Percentiles rank a stretch among this genome's conserved stretches.
These are phyloP conservation scores for Macrobrachium rosenbergii DNA, from an alignment of 1,140 invertebrate species.

Conservation along the genomic window DNA sequence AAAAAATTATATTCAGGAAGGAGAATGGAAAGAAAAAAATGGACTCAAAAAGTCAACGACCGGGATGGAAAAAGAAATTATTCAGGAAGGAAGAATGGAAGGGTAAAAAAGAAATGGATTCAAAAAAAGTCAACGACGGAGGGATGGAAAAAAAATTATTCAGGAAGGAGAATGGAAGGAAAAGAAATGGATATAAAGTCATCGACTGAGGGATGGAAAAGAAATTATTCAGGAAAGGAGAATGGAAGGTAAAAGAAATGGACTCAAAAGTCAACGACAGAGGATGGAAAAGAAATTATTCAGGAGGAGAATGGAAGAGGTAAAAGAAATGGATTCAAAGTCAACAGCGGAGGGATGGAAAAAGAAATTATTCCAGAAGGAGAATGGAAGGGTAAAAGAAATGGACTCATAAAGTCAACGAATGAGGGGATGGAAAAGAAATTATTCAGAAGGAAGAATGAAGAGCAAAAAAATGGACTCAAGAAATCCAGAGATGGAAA, in stretches of 20 bases:
- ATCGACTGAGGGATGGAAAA: no score
- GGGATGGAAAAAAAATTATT: neutral
- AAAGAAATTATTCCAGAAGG: neutral
- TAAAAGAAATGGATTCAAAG: neutral
- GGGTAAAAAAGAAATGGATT: no score
- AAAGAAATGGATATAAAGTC: neutral
- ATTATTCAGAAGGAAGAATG: no score
- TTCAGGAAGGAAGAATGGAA: neutral
- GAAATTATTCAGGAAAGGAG: no score
- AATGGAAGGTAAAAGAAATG: neutral
- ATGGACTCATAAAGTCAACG: neutral
- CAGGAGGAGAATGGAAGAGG: slow-evolving; percentile 1
- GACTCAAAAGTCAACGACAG: no score
- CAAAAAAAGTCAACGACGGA: no score
- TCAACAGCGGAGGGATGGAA: neutral
- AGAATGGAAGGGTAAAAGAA: neutral
- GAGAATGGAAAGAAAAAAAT: neutral
- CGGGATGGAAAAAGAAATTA: neutral
- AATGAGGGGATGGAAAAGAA: neutral
- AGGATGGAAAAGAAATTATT: no score
- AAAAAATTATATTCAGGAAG: neutral
- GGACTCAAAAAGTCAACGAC: neutral
- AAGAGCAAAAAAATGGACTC: no score
- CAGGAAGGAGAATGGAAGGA: neutral
- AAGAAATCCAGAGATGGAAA: no score